Base-by-base conservation (phyloP, 2,113 vertebrate genomes). In the Macheiramphus alcinus region DNA sequence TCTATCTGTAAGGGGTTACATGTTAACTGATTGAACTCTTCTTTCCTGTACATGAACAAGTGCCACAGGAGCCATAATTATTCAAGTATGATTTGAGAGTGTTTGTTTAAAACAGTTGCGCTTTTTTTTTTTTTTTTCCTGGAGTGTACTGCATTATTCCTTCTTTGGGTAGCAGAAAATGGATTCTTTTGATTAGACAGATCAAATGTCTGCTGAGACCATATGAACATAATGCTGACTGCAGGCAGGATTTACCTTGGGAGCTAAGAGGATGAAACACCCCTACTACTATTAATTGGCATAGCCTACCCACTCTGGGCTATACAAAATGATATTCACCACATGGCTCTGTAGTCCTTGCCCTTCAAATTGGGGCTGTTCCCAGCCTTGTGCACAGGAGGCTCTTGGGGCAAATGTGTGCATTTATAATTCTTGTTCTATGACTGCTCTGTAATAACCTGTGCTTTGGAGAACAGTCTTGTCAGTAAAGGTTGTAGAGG, bases 181-280 rank as follows among this genome's bases (percentile, higher is more conserved):
- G 50, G 83, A 84, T 95, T 84, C 80, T 91, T 94, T 93, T 96
- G 83, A 95, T 92, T 76, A 96, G 79, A 45, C 67, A 90, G 83
- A 95, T 94, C 83, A 93, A 78, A 94, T 67, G 80, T 92, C 91
- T 96, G 80, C 86, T 65, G 90, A 94, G 79, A 75, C 70, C 50
- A 20, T 53, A 90, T 62, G 93, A 96, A 89, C 55, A 53, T 84
- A 92, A 88, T 78, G 42, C 63, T 88, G 63, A 91, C 91, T 91
- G 86, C 86, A 89, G 93, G 91, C 91, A 90, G 80, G 75, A 56
- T 95, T 96, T 92, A 94, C 86, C 67, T 80, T 50, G 50, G 40
- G 75, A 83, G 22, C 68, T 88, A 80, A 88, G 42, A 93, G 83
- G 55, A 83, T 92, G 91, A 83, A 92, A 86, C 29, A 40, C 11